A percentile compares a stretch with the other conserved stretches of the same genome.
Conservation (phyloP, 1,140 invertebrate genomes). For the Drosophila tropicalis region DNA sequence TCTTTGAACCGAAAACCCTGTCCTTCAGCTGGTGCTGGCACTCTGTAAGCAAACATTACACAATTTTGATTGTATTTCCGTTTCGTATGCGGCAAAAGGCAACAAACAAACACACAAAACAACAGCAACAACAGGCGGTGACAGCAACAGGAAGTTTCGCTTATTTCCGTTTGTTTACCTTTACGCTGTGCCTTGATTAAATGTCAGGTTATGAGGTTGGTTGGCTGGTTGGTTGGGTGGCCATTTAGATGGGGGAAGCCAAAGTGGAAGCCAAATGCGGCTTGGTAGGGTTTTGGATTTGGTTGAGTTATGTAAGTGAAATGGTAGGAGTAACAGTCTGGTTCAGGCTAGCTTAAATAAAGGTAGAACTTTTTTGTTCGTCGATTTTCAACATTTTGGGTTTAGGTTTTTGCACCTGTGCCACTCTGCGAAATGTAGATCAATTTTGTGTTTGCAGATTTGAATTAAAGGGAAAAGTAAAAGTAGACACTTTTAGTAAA, state of each 20-base stretch:
- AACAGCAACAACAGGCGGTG: conserved; percentile 44
- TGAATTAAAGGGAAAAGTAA: too few species aligned
- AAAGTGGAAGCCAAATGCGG: conserved; percentile 11
- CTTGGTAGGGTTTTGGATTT: not conserved
- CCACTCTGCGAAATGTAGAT: not conserved
- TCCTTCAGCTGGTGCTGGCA: conserved; percentile 32
- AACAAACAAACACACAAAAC: conserved; percentile 48
- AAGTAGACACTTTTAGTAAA: too few species aligned
- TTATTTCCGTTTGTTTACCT: conserved; percentile 81
- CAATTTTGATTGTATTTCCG: conserved; percentile 81
- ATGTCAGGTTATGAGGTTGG: conserved; percentile 59
- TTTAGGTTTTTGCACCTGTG: not conserved
- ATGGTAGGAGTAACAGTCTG: not conserved
- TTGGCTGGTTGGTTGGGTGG: conserved; percentile 27
- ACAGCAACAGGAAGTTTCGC: conserved; percentile 78
- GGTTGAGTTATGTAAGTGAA: conserved; percentile 8
- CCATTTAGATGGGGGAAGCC: not conserved
- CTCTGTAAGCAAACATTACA: conserved; percentile 71
- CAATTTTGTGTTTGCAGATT: too few species aligned
- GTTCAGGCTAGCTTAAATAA: not conserved
- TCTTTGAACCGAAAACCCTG: conserved; percentile 3
- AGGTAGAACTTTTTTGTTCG: not conserved
- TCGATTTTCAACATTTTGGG: not conserved
- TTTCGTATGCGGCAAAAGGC: conserved; percentile 68
- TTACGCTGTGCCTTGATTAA: conserved; percentile 77